Percentiles rank a stretch among this genome's conserved stretches.
Evolutionary conservation across 1,140 invertebrate genomes (phyloP).

Genomic region (Goniozus legneri): DNA sequence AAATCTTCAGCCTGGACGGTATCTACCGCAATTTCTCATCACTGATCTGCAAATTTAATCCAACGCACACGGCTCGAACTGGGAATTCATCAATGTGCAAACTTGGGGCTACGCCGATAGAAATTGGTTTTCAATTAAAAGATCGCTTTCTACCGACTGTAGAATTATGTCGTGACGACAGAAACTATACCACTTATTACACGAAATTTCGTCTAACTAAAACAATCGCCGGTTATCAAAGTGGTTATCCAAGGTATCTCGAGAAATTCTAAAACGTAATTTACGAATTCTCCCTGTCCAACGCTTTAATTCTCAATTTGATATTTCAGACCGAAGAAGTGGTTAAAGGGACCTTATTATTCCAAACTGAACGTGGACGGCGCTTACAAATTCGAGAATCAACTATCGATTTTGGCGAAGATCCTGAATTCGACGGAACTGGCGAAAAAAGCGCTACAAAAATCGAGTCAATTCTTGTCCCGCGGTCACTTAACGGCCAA

Average conservation of each 20-base stretch:
- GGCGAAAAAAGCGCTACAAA: slow-evolving; percentile 27
- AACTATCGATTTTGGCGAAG: slow-evolving; percentile 29
- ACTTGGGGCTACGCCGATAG: neutral
- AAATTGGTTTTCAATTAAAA: slow-evolving; percentile 30
- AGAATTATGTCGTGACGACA: slow-evolving; percentile 49
- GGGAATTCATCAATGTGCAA: neutral
- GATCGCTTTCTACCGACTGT: slow-evolving; percentile 38
- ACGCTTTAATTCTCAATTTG: too few species aligned
- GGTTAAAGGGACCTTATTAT: slow-evolving; percentile 34
- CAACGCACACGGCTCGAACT: slow-evolving; percentile 2
- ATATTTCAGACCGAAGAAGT: slow-evolving; percentile 24
- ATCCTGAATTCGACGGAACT: slow-evolving; percentile 34
- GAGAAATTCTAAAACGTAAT: neutral
- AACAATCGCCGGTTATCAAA: slow-evolving; percentile 31
- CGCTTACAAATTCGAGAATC: slow-evolving; percentile 29
- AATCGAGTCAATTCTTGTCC: slow-evolving; percentile 30
- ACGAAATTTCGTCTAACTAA: slow-evolving; percentile 36
- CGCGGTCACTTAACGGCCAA: slow-evolving; percentile 52
- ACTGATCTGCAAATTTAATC: slow-evolving; percentile 15
- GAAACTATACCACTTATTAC: slow-evolving; percentile 44
- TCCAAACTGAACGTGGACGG: slow-evolving; percentile 21
- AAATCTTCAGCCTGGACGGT: slow-evolving; percentile 19
- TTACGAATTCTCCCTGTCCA: too few species aligned
- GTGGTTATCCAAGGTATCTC: slow-evolving; percentile 29
- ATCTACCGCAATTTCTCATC: slow-evolving; percentile 14